These are phyloP conservation scores for Pollimyrus isidori DNA, from an alignment of 2,113 vertebrate species.

Conservation along the genomic window DNA sequence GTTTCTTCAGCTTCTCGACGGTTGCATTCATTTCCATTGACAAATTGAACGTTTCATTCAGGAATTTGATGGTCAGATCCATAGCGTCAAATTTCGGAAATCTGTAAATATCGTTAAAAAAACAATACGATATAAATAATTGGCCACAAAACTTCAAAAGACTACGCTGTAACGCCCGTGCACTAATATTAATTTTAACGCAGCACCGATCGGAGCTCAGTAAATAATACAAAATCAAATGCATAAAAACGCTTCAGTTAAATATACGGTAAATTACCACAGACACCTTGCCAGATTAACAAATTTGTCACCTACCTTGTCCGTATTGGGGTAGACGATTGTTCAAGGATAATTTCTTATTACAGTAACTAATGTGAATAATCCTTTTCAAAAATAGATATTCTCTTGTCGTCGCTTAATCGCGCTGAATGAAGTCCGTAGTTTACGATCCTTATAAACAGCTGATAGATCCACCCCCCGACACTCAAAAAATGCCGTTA, in stretches of 20 bases:
- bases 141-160: neutral
- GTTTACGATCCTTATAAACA: neutral
- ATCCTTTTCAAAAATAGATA: neutral
- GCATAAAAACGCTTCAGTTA: neutral
- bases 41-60: neutral
- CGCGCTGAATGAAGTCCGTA: neutral
- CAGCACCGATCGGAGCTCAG: too few species aligned
- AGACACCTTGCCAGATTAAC: neutral
- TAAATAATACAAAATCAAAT: neutral
- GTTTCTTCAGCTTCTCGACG: neutral
- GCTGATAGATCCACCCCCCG: neutral
- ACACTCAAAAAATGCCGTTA: neutral
- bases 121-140: too few species aligned
- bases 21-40: neutral
- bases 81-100: neutral
- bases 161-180: neutral
- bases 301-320: neutral
- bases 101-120: neutral
- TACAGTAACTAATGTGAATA: neutral
- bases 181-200: too few species aligned
- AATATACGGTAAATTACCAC: neutral
- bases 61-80: conserved; percentile 8
- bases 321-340: neutral
- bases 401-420: neutral
- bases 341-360: neutral